Conservation (phyloP, 2,888 invertebrate genomes). For the Strigamia transsilvanica region DNA sequence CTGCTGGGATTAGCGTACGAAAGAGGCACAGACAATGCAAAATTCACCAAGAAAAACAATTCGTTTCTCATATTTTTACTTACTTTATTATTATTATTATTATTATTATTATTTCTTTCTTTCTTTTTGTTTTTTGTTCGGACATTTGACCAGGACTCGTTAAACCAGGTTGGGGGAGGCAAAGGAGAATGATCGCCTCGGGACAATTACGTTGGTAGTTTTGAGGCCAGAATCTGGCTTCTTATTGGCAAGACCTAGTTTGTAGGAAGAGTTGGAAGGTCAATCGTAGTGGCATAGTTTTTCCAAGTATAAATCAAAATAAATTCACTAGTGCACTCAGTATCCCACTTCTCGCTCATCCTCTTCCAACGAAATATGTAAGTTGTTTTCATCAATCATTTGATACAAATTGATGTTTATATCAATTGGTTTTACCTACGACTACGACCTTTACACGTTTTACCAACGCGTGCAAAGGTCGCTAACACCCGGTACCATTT, state of each 20-base stretch:
- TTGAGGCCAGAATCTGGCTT: slow-evolving; percentile 19
- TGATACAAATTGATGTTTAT: background rate
- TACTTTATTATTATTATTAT: background rate
- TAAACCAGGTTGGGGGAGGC: slow-evolving; percentile 29
- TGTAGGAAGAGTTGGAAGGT: slow-evolving; percentile 34
- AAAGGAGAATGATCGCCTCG: background rate
- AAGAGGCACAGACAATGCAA: background rate
- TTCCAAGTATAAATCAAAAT: slow-evolving; percentile 37
- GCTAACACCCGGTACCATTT: background rate
- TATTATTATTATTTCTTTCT: background rate
- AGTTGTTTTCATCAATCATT: background rate
- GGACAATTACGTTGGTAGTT: background rate
- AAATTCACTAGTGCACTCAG: background rate
- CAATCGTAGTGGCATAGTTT: slow-evolving; percentile 32
- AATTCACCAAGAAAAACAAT: background rate
- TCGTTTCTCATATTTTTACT: background rate
- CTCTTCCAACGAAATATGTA: background rate
- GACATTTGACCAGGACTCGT: slow-evolving; percentile 9
- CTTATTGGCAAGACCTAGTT: slow-evolving; percentile 39
- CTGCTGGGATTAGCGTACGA: background rate
- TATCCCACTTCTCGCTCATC: background rate
- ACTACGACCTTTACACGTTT: background rate
- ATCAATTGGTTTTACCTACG: too few relatives aligned
- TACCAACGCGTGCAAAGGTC: background rate
- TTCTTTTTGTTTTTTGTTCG: background rate